phyloP scores from a whole-genome alignment of 1,140 invertebrate species.

The Musca domestica region DNA sequence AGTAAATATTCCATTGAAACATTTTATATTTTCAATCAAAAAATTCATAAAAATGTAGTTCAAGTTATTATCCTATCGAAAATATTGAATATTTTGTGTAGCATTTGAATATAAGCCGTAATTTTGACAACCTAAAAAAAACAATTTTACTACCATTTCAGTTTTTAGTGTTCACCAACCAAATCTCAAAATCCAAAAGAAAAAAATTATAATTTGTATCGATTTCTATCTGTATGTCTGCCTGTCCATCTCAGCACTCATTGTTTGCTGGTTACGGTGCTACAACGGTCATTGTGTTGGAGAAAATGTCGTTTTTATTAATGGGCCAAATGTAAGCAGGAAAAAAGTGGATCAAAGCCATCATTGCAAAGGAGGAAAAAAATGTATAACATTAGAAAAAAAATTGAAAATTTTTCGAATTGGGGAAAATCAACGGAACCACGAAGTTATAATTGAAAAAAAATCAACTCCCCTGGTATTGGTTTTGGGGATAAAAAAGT shows the following conservation, averaged over 20 bases:
- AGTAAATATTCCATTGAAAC: slow-evolving; percentile 11
- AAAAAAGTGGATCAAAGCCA: background rate
- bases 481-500: too few relatives aligned
- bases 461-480: too few relatives aligned
- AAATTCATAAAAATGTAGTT: background rate
- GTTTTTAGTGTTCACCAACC: slow-evolving; percentile 10
- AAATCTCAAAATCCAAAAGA: background rate
- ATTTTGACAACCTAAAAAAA: background rate
- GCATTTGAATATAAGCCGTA: background rate
- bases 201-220: slow-evolving; percentile 6
- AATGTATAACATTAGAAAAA: slow-evolving; percentile 12
- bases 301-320: background rate
- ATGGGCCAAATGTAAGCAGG: slow-evolving; percentile 6
- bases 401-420: background rate
- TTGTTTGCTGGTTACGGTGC: background rate
- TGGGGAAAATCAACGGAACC: too few relatives aligned
- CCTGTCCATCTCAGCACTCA: background rate
- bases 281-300: background rate
- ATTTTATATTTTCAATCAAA: background rate
- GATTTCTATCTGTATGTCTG: background rate
- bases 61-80: background rate
- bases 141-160: slow-evolving; percentile 5
- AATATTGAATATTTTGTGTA: background rate
- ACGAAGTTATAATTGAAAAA: too few relatives aligned
- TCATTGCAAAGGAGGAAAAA: background rate